Evolutionary conservation across 1,140 invertebrate genomes (phyloP), one percentile per base, ranked within the genome.

Genomic region (Drosophila asahinai): DNA sequence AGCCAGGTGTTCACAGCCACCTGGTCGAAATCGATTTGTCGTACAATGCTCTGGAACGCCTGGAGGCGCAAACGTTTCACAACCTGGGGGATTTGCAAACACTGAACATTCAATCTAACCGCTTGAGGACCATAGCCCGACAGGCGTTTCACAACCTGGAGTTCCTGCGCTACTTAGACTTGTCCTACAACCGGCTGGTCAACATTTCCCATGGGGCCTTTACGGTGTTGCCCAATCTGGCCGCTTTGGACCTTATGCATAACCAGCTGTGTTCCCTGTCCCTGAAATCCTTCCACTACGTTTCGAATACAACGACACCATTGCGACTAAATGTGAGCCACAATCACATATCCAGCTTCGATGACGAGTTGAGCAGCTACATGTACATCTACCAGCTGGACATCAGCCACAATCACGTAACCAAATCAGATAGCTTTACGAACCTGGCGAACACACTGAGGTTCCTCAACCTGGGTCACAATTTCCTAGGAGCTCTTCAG

Each of bases 21-120:
- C 92, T 98, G 38, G 95, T 95, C 47, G 97, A 98, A 80, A 94
- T 98, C 7, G 94, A 96, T 78, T 93, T 97, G 42, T 96, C 96
- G 5, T 95, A 97, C 81, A 97, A 97, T 93, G 94, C 95, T 66
- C 87, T 97, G 51, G 94, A 94, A 70, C 92, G 86, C 12, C 86
- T 97, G 25, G 94, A 94, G 30, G 86, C 94, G n/a, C 93, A 94
- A 60, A 96, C 95, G 15, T 97, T 97, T 91, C 90, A 93, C 51
- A 94, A 94, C 75, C 93, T 97, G 77, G 93, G 93, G 12, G 94
- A 95, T 60, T 91, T 97, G 75, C 95, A 96, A 92, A 96, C 95
- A 54, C 94, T 97, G 61, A 95, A 96, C 83, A 93, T 97, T 71
- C 95, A 95, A 71, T 95, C 95, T 47, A 97, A 97, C 91, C 95